These are phyloP conservation scores for Ceratoteleas bidentatus DNA, from an alignment of 1,140 invertebrate genomes.

Conservation along the genomic window DNA sequence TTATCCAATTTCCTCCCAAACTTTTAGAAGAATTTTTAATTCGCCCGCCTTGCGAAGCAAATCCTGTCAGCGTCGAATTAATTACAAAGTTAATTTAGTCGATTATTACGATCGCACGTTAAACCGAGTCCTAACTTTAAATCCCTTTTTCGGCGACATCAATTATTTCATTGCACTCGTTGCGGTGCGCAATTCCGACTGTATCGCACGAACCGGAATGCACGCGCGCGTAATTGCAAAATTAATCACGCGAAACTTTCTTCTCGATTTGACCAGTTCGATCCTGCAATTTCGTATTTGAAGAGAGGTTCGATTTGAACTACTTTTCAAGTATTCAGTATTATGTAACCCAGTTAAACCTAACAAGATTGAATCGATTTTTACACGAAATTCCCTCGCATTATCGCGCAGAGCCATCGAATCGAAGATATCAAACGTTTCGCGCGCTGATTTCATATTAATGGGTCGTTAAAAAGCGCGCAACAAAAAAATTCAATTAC, in stretches of 20 bases:
- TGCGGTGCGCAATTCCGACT: slow-evolving; percentile 11
- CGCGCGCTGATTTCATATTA: slow-evolving; percentile 21
- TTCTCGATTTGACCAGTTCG: slow-evolving; percentile 46
- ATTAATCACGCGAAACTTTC: slow-evolving; percentile 49
- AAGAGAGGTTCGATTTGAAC: slow-evolving; percentile 51
- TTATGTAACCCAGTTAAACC: slow-evolving; percentile 59
- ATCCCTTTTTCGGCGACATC: slow-evolving; percentile 16
- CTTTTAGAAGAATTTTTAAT: slow-evolving; percentile 57
- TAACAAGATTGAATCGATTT: slow-evolving; percentile 60
- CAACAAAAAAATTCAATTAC: slow-evolving; percentile 20
- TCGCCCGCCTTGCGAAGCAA: slow-evolving; percentile 22
- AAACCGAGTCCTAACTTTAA: slow-evolving; percentile 10
- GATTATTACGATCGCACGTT: slow-evolving; percentile 31
- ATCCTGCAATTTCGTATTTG: slow-evolving; percentile 48
- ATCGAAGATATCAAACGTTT: slow-evolving; percentile 41
- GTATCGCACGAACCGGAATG: slow-evolving; percentile 15
- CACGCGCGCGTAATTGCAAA: slow-evolving; percentile 38
- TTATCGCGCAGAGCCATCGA: slow-evolving; percentile 37
- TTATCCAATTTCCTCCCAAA: slow-evolving; percentile 68
- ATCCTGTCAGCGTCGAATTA: too few relatives aligned
- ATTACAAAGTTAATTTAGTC: slow-evolving; percentile 25
- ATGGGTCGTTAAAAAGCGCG: slow-evolving; percentile 16
- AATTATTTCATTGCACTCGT: slow-evolving; percentile 38
- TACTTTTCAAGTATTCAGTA: slow-evolving; percentile 60
- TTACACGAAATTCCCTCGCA: slow-evolving; percentile 50